phyloP scores from a whole-genome alignment of 2,113 vertebrate genomes.

The Falco punctatus region DNA sequence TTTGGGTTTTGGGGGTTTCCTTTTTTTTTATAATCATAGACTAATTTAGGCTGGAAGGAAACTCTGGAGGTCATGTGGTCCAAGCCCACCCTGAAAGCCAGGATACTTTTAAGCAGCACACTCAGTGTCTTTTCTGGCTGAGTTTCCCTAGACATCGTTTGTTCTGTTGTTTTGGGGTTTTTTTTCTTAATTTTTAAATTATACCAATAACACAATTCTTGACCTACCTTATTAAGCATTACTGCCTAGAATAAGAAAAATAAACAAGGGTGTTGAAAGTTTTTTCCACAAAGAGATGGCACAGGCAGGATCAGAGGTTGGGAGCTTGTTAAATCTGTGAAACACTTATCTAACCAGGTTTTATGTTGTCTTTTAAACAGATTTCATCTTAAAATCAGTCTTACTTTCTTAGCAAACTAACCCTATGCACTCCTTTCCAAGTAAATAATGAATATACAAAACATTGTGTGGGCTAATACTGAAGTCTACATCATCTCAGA shows the following conservation, averaged over 20 bases:
- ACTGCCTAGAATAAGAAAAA: background rate
- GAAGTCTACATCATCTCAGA: background rate
- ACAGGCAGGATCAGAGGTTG: background rate
- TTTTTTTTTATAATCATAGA: background rate
- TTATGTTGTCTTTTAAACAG: background rate
- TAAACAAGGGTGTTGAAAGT: background rate
- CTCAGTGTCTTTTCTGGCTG: background rate
- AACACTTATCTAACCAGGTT: background rate
- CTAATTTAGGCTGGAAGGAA: background rate
- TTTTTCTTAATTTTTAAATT: background rate
- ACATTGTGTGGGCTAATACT: background rate
- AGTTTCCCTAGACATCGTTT: background rate
- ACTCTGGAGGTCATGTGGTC: background rate
- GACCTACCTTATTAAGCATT: background rate
- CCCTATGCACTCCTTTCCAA: background rate
- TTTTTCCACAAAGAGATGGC: background rate
- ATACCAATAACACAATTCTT: background rate
- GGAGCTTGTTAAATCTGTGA: background rate
- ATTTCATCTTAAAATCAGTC: background rate
- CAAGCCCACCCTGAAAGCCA: background rate
- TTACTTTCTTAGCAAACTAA: background rate
- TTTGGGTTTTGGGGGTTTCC: background rate
- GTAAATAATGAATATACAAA: background rate
- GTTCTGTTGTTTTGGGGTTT: background rate
- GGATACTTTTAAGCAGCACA: background rate